Conservation (phyloP, 2,113 vertebrate genomes). For the Hippocampus mohnikei region DNA sequence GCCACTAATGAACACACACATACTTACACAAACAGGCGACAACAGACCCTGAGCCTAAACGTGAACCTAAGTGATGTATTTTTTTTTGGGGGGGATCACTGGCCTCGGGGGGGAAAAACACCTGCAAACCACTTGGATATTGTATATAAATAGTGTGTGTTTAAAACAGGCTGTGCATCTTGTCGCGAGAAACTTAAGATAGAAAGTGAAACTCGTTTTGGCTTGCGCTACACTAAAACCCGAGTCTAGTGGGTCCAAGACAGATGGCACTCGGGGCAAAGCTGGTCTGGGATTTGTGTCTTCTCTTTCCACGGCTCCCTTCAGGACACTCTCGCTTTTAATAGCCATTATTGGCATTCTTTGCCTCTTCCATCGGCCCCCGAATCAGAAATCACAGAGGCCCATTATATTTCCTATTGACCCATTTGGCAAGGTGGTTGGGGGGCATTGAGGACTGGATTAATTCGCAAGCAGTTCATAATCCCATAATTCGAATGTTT, state of each 20-base stretch:
- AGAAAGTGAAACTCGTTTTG: constrained; percentile 57
- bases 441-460: constrained; percentile 61
- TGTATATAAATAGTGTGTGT: background rate
- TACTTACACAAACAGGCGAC: constrained; percentile 27
- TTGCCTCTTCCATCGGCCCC: constrained; percentile 61
- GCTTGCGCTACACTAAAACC: constrained; percentile 58
- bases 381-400: constrained; percentile 69
- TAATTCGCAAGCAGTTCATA: constrained; percentile 70
- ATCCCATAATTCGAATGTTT: constrained; percentile 74
- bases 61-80: constrained; percentile 20
- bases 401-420: constrained; percentile 70
- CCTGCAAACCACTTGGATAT: constrained; percentile 17
- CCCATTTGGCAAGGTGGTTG: constrained; percentile 67
- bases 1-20: constrained; percentile 43
- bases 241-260: constrained; percentile 69
- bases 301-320: constrained; percentile 32
- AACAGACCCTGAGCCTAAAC: constrained; percentile 9
- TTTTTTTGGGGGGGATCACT: background rate
- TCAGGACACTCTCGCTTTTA: constrained; percentile 52
- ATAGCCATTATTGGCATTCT: constrained; percentile 69
- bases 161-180: background rate
- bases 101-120: constrained; percentile 37
- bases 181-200: constrained; percentile 36
- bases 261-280: constrained; percentile 70
- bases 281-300: constrained; percentile 43